Evolutionary conservation across 2,797 vertebrate genomes (phyloP), one percentile per base, ranked within the genome.

Genomic region (Brachyalestes nurse): DNA sequence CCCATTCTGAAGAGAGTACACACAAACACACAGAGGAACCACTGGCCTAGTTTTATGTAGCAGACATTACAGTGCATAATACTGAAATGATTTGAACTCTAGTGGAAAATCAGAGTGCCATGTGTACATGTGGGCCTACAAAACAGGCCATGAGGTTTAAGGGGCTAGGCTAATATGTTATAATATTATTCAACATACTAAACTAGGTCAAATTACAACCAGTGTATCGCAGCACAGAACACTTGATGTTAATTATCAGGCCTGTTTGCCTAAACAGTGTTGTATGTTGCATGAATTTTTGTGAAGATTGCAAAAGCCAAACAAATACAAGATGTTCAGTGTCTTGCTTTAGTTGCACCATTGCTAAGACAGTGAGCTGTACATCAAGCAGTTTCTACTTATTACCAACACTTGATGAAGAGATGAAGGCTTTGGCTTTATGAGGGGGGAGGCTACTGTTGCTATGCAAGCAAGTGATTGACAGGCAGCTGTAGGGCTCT

Each of bases 31-130:
- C 47, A 28, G 61, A 78, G 25, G 77, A 78, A 74, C 62, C 69
- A 72, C 71, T 79, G 81, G 75, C 77, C 81, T 40, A 83, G 55
- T 83, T 83, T 25, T 55, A 6, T 62, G 40, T 45, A 49, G 23
- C 28, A 72, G 14, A 49, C 55, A 47, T 72, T 49, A 40, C 23
- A 65, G 12, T 14, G 34, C 14, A 4, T 42, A n/a, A 66, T 19
- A 66, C 38, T 23, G 21, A 12, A 66, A n/a, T 19, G 34, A 65
- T 16, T 65, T 5, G 14, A 64, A 40, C 10, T 34, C 6, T 16
- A 34, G 34, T 28, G 23, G 25, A 13, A 23, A 28, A 61, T 2
- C 25, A 14, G 58, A 25, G 9, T 13, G 58, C 10, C 58, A 25
- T 60, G 1, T 12, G 21, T 60, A 23, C 12, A 12, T 45, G 42